Percentiles rank a stretch among this genome's conserved stretches.
These are phyloP conservation scores for Tetraneura akinire DNA, from an alignment of 1,140 invertebrate species.

Conservation along the genomic window DNA sequence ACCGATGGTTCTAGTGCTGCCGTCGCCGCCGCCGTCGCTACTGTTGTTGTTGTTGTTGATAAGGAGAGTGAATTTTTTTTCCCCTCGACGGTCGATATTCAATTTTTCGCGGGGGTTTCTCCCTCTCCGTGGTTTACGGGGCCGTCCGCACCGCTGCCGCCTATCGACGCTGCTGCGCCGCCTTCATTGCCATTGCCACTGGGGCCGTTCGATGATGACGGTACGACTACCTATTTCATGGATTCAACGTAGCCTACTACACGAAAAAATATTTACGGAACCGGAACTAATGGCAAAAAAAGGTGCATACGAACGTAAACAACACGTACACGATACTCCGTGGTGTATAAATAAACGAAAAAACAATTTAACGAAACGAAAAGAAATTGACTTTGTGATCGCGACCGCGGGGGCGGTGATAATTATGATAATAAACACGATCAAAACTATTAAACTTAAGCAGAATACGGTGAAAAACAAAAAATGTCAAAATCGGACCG, in stretches of 20 bases:
- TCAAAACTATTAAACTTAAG: too few relatives aligned
- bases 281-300: conserved; percentile 43
- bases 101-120: conserved; percentile 41
- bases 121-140: background rate
- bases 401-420: conserved; percentile 23
- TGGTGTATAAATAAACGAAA: conserved; percentile 33
- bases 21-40: too few relatives aligned
- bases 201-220: conserved; percentile 5
- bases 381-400: background rate
- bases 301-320: background rate
- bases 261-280: conserved; percentile 21
- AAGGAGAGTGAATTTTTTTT: conserved; percentile 45
- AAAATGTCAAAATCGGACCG: too few relatives aligned
- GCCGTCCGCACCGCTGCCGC: background rate
- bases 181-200: background rate
- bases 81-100: conserved; percentile 3
- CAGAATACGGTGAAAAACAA: too few relatives aligned
- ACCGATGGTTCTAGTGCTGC: too few relatives aligned
- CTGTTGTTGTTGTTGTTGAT: conserved; percentile 38
- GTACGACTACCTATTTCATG: background rate
- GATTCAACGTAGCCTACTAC: background rate
- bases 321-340: conserved; percentile 8
- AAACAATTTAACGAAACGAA: background rate
- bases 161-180: background rate
- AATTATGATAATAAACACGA: too few relatives aligned